Evolutionary conservation across 1,140 invertebrate genomes (phyloP), one percentile per base, ranked within the genome.

Genomic region (Drosophila lacertosa): DNA sequence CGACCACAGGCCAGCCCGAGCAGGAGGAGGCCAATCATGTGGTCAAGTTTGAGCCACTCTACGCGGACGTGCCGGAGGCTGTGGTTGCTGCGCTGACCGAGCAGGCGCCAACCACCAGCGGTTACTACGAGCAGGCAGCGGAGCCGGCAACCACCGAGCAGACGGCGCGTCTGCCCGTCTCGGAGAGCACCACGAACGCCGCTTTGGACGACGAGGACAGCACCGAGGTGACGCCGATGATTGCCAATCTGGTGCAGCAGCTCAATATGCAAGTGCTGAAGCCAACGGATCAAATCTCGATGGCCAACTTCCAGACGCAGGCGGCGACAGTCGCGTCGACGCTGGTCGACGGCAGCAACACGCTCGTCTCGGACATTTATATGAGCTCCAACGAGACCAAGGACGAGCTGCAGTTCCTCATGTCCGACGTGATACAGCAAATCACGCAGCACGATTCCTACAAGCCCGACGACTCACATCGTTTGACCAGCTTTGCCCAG

Each of bases 301-400:
- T 92, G 91, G 50, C 74, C 9, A 81, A 92, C 35, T 89, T 92
- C 59, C 89, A 91, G 62, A 90, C 82, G 0, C 89, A 92, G 67
- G 88, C 89, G 4, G 92, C 92, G 4, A 92, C 92, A 3, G 73
- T 92, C 0, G 91, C 91, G 13, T 92, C 91, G 20, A 88, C 82
- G 0, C 50, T 92, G 9, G 89, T 91, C 4, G 90, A 84, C 35
- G 84, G 88, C 44, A 73, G 70, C 20, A 84, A 89, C 44, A 77
- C 81, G 0, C 33, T 81, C 0, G 47, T 75, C 9, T 47, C 74
- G 0, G 74, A 91, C 33, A n/a, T 69, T 1, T 54, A 60, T 4
- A 79, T 89, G 79, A 91, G 37, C 37, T 84, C 86, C 1, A 91
- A 89, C 16, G 89, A 91, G 22, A 90, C 86, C 1, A 89, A 89